Conservation (phyloP, 2,113 vertebrate genomes). For the Coturnix japonica region DNA sequence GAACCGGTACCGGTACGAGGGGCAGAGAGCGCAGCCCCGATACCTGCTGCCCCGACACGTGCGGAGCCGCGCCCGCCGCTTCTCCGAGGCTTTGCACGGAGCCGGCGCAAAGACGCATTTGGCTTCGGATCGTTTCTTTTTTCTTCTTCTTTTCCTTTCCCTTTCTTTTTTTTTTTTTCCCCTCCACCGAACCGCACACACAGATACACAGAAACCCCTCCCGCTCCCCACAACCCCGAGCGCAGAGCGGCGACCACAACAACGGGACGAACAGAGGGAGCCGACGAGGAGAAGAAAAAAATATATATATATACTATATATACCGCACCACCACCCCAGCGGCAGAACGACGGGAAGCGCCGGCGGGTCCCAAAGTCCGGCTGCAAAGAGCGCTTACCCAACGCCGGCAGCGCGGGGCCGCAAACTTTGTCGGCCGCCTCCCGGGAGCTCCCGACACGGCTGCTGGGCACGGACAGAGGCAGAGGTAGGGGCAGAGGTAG, state of each 20-base stretch:
- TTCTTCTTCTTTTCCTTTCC: not conserved
- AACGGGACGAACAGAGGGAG: not conserved
- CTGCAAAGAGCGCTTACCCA: conserved; percentile 39
- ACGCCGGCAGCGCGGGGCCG: not conserved
- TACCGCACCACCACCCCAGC: not conserved
- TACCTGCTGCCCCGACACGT: not conserved
- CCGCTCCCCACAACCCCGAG: not conserved
- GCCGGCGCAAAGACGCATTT: not conserved
- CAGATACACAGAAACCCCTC: not conserved
- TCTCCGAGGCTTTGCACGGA: not conserved
- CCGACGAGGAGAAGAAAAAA: not conserved
- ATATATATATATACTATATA: no score
- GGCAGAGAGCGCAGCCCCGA: not conserved
- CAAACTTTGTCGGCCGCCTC: not conserved
- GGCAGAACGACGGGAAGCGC: not conserved
- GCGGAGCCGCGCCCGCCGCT: not conserved
- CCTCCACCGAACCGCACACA: not conserved
- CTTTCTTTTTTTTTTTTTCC: rapidly evolving
- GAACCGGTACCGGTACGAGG: not conserved
- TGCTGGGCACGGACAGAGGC: not conserved
- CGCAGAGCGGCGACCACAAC: not conserved
- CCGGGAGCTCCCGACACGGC: not conserved
- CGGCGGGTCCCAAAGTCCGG: not conserved
- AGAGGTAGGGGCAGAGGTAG: not conserved
- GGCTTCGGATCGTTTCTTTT: not conserved